phyloP scores from a whole-genome alignment of 2,888 invertebrate genomes.

The Lagria hirta region DNA sequence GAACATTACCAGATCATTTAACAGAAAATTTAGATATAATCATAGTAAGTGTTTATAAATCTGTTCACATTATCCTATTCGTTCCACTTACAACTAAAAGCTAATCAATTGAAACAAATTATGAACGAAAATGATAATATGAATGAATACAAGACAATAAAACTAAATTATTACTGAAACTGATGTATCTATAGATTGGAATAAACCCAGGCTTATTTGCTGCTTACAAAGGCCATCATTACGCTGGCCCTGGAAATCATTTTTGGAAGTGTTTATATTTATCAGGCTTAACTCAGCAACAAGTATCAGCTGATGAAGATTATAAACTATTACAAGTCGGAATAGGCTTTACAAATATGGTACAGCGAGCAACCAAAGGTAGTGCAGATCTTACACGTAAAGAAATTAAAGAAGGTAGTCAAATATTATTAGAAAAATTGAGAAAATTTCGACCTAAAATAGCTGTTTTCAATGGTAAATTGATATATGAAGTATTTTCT shows the following conservation, averaged over 20 bases:
- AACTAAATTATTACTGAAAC: constrained; percentile 5
- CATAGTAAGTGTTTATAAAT: constrained; percentile 97
- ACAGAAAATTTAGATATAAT: constrained; percentile 94
- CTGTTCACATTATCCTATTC: constrained; percentile 1
- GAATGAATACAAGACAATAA: constrained; percentile 6
- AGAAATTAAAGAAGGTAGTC: constrained; percentile 92
- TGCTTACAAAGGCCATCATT: constrained; percentile 97
- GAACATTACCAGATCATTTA: constrained; percentile 93
- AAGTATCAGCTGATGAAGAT: constrained; percentile 96
- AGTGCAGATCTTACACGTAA: constrained; percentile 92
- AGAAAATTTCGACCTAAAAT: constrained; percentile 93
- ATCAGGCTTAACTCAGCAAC: constrained; percentile 91
- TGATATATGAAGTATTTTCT: constrained; percentile 96
- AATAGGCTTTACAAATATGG: constrained; percentile 98
- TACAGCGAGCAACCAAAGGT: constrained; percentile 91
- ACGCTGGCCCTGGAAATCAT: constrained; percentile 98
- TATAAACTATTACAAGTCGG: constrained; percentile 89
- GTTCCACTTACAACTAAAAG: too few relatives aligned
- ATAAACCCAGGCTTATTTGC: constrained; percentile 97
- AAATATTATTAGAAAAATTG: constrained; percentile 85
- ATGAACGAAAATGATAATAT: neutral
- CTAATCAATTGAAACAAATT: too few relatives aligned
- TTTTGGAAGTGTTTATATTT: constrained; percentile 98
- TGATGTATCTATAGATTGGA: constrained; percentile 74
- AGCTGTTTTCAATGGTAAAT: constrained; percentile 97